Conservation (phyloP, 2,113 vertebrate genomes). For the Emydocephalus ijimae region DNA sequence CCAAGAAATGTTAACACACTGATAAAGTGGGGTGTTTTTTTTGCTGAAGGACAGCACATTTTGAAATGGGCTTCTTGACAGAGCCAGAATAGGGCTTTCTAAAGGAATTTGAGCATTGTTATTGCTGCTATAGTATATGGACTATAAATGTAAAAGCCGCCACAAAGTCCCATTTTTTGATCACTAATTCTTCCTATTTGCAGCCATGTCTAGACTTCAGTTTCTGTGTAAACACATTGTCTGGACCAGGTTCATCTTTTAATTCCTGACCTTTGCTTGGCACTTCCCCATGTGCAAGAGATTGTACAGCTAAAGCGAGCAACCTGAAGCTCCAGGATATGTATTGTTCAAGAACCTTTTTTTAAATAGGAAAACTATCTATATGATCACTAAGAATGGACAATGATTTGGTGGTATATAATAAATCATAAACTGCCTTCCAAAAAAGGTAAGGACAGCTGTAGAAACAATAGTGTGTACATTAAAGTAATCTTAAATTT, state of each 20-base stretch:
- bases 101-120: not conserved
- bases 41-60: not conserved
- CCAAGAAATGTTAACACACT: slow-evolving; percentile 14
- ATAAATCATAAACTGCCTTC: not conserved
- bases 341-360: not conserved
- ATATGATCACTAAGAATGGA: not conserved
- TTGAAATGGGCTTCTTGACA: not conserved
- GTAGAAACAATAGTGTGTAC: not conserved
- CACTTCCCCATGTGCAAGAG: not conserved
- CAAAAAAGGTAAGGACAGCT: not conserved
- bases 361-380: not conserved
- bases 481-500: not conserved
- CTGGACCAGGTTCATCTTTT: not conserved
- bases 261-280: not conserved
- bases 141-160: not conserved
- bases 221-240: not conserved
- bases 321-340: not conserved
- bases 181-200: not conserved
- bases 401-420: not conserved
- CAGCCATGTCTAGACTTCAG: not conserved
- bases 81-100: not conserved
- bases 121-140: not conserved
- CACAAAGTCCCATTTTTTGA: not conserved
- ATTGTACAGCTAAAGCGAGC: not conserved
- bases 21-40: not conserved